These are phyloP conservation scores for Eufriesea mexicana DNA, from an alignment of 1,140 invertebrate genomes.

Conservation along the genomic window DNA sequence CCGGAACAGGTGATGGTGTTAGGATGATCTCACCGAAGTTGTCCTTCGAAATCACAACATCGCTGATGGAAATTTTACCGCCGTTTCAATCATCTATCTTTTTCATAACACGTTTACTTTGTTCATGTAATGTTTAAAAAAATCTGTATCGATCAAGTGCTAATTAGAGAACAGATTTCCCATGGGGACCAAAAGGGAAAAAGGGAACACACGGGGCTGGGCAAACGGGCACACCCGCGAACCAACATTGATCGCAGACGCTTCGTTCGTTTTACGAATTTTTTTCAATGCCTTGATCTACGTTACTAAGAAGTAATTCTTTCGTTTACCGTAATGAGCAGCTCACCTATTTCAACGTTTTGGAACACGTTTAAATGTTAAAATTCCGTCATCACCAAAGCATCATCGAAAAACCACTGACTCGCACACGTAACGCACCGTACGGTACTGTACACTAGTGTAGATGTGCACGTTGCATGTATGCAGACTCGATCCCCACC, in stretches of 20 bases:
- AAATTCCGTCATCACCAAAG: conserved; percentile 67
- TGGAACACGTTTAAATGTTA: conserved; percentile 48
- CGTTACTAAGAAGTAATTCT: background rate
- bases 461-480: conserved; percentile 49
- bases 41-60: conserved; percentile 67
- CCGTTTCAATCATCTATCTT: background rate
- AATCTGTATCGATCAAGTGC: background rate
- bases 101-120: background rate
- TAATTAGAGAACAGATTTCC: background rate
- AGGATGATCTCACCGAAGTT: conserved; percentile 70
- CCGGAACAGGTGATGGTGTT: conserved; percentile 52
- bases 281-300: background rate
- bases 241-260: conserved; percentile 72
- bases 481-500: conserved; percentile 25
- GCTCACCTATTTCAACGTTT: conserved; percentile 66
- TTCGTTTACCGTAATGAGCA: background rate
- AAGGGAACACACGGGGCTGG: conserved; percentile 46
- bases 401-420: conserved; percentile 72
- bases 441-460: conserved; percentile 65
- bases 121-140: background rate
- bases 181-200: conserved; percentile 24
- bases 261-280: conserved; percentile 35
- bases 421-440: conserved; percentile 63
- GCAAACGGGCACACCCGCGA: conserved; percentile 74
- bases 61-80: conserved; percentile 19